Evolutionary conservation across 1,140 invertebrate genomes (phyloP).

Genomic region (Apolygus lucorum): DNA sequence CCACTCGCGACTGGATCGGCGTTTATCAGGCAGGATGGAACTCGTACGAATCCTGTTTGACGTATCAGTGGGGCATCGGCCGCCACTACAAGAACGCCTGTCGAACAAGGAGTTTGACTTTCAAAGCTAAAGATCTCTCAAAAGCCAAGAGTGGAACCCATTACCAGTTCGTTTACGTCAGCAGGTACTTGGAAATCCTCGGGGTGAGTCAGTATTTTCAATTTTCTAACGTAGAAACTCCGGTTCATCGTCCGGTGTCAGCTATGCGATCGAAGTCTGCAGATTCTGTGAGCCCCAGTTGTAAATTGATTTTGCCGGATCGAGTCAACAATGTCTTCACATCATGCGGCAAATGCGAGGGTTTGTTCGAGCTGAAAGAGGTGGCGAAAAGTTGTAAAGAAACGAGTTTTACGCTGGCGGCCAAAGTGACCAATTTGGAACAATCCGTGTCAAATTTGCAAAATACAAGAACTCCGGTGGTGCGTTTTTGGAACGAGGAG

Average conservation of each 20-base stretch:
- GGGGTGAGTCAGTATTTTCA: constrained; percentile 23
- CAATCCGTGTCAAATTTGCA: neutral
- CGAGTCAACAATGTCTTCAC: neutral
- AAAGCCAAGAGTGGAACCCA: neutral
- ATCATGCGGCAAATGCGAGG: constrained; percentile 1
- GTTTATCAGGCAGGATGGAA: constrained; percentile 21
- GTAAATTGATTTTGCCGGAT: neutral
- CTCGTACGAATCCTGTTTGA: constrained; percentile 12
- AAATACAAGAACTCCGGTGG: neutral
- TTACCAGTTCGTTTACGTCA: constrained; percentile 28
- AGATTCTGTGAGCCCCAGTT: neutral
- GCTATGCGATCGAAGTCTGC: neutral
- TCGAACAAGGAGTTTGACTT: constrained; percentile 8
- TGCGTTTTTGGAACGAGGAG: constrained; percentile 2
- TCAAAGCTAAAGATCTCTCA: neutral
- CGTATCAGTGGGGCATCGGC: constrained; percentile 18
- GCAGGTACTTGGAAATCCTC: constrained; percentile 22
- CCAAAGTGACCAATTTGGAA: constrained; percentile 13
- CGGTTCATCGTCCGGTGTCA: too few relatives aligned
- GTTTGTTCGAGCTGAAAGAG: neutral
- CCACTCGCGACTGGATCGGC: constrained; percentile 23
- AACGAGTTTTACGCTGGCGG: neutral
- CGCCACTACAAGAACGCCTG: constrained; percentile 12
- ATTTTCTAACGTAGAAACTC: too few relatives aligned
- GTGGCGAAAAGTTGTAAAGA: neutral